Evolutionary conservation across 2,888 invertebrate species (phyloP), one percentile per base, ranked within the genome.

Genomic region (Abrostola tripartita): DNA sequence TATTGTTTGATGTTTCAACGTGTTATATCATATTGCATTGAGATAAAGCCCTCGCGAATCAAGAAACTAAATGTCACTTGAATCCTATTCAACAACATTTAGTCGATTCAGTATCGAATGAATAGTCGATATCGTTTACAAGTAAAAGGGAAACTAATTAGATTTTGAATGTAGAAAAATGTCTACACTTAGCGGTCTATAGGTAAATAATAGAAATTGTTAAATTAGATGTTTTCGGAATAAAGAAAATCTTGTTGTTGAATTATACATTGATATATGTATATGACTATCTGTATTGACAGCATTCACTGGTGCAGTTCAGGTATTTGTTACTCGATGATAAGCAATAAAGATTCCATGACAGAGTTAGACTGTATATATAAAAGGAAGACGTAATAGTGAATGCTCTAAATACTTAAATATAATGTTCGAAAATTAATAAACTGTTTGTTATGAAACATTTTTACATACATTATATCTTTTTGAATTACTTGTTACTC

Each of bases 161-260:
- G 66, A 72, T 79, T 81, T 81, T 76, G 82, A 81, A 65, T 61
- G 72, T 78, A 78, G 71, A 75, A 65, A 61, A 71, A 78, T 71
- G 70, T 78, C 74, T 82, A 85, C 71, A 75, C 59, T 61, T 87
- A 85, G 84, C 81, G 81, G 82, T 88, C 84, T 85, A 85, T 87
- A 87, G 83, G 68, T 74, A 66, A 56, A 78, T 76, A 82, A 85
- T 86, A 86, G 82, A 85, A 81, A 82, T 89, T 91, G 91, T 92
- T 92, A 88, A 77, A 83, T 76, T 91, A 90, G 88, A 85, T 85
- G 87, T 89, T 90, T 86, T 85, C 78, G 68, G 54, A 78, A 80
- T 80, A 86, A 85, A 86, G 42, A 80, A 87, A 86, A 83, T 85
- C 87, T 88, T 88, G 88, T 92, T 92, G 90, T 90, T 89, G 84